Percentiles rank a stretch among this genome's conserved stretches.
These are phyloP conservation scores for Trematomus bernacchii DNA, from an alignment of 2,797 vertebrate genomes.

Conservation along the genomic window DNA sequence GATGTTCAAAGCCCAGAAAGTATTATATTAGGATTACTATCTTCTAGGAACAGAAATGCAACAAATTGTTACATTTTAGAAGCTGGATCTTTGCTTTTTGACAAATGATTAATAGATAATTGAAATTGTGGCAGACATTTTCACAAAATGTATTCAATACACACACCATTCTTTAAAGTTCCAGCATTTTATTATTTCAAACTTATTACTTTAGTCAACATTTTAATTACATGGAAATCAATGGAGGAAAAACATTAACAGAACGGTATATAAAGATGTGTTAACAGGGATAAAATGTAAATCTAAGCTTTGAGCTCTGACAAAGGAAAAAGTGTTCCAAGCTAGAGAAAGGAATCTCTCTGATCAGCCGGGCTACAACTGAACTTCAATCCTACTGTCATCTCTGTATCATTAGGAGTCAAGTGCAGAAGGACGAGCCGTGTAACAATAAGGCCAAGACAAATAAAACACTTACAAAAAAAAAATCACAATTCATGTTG, in stretches of 20 bases:
- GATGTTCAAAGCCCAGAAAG: neutral
- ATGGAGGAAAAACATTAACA: conserved; percentile 58
- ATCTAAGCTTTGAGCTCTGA: conserved; percentile 35
- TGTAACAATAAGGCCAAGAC: conserved; percentile 59
- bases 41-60: neutral
- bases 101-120: neutral
- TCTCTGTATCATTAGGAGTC: conserved; percentile 47
- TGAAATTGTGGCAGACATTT: too few species aligned
- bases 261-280: conserved; percentile 61
- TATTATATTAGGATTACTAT: neutral
- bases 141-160: too few species aligned
- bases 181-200: conserved; percentile 81
- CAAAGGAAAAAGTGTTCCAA: conserved; percentile 29
- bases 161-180: conserved; percentile 32
- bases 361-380: conserved; percentile 32
- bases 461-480: conserved; percentile 50
- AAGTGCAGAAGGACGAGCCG: conserved; percentile 49
- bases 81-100: too few species aligned
- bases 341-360: conserved; percentile 52
- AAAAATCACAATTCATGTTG: conserved; percentile 38
- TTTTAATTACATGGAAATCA: conserved; percentile 73
- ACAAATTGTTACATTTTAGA: too few species aligned
- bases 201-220: conserved; percentile 69
- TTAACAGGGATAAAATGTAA: conserved; percentile 45
- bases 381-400: conserved; percentile 42